Evolutionary conservation across 1,140 invertebrate species (phyloP).

Genomic region (Mylabris phalerata): DNA sequence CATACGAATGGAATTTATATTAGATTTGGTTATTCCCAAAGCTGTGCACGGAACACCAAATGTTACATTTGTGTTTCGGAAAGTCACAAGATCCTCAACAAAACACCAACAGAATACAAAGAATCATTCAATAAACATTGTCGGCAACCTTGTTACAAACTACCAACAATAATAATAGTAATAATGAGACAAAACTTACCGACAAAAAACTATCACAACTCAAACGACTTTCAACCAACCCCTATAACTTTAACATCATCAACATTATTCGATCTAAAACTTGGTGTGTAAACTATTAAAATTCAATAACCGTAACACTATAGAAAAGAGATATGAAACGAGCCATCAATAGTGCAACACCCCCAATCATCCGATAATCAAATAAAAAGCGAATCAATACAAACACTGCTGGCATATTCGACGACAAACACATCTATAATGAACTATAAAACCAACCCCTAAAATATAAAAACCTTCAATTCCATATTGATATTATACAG

Average conservation of each 20-base stretch:
- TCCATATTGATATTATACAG: conserved; percentile 18
- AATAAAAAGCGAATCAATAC: conserved; percentile 16
- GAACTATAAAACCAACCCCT: conserved; percentile 11
- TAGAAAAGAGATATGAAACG: not conserved
- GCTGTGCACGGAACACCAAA: conserved; percentile 3
- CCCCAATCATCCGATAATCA: not conserved
- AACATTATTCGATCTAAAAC: no score
- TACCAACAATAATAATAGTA: no score
- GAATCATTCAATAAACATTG: no score
- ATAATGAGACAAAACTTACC: no score
- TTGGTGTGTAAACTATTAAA: no score
- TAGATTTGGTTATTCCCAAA: conserved; percentile 7
- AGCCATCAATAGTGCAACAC: conserved; percentile 3
- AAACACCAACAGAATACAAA: no score
- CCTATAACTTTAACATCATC: no score
- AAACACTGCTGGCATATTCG: not conserved
- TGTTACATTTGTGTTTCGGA: not conserved
- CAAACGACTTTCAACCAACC: no score
- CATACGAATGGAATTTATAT: conserved; percentile 18
- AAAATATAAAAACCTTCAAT: conserved; percentile 18
- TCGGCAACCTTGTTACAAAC: no score
- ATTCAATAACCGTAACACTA: no score
- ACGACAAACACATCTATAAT: conserved; percentile 14
- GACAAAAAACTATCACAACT: no score
- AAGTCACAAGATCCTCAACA: no score